Base-by-base conservation (phyloP, 2,797 vertebrate genomes). In the Arnoldichthys spilopterus region DNA sequence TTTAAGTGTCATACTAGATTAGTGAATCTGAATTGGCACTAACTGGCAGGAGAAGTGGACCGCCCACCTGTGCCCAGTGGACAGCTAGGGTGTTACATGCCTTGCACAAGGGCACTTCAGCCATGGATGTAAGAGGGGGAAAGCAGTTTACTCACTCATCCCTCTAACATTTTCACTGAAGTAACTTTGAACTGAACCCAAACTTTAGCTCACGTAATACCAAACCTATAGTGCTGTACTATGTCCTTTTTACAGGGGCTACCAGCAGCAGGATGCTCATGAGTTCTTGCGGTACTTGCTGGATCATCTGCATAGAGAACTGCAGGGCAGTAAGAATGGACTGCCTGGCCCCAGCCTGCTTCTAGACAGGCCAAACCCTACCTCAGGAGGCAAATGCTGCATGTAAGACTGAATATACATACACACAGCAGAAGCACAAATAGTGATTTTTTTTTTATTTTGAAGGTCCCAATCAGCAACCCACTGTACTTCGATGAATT, bases 251-350 rank as follows among this genome's bases (percentile, higher is more conserved):
- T 87, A 20, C 82, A 99, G 98, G 92, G 98, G 98, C 11, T 99
- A 98, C 85, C 98, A 99, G 90, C 98, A 99, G 85, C 98, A 99
- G 90, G 98, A 99, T 11, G 98, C 98, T 69, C 98, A 99, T 0
- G 98, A 99, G 86, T 99, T 99, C 89, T 98, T 99, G 97, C 96
- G 98, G 12, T 99, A 99, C 92, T 93, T 99, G 81, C 86, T 99
- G 91, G 98, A 99, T 87, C 97, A 99, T 79, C 96, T 99, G 24
- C 98, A 99, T 89, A 88, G 97, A 88, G 98, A 99, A 87, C 96
- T 99, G 12, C 97, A 98, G 85, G 94, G 93, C 4, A 94, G 94
- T 78, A 94, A 94, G 85, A 97, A 98, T 0, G 96, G 96, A 1
- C 92, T 95, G 5, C 90, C 94, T 28, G 92, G 93, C 62, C 88